Conservation (phyloP, 1,140 invertebrate species). For the Drosophila grimshawi region DNA sequence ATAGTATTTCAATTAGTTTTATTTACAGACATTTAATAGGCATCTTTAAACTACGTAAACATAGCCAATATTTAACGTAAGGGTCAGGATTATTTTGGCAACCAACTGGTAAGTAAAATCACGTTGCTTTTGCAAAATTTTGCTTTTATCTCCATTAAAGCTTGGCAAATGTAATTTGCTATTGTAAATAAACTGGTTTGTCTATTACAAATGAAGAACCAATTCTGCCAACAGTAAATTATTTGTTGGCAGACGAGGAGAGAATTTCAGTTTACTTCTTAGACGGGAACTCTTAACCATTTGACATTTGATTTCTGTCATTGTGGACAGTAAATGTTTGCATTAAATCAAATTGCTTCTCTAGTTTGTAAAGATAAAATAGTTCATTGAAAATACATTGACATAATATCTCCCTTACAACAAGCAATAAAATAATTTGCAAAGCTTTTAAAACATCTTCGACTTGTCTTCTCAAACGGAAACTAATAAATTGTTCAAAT, state of each 20-base stretch:
- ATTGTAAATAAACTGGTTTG: neutral
- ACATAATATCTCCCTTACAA: no score
- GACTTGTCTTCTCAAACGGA: no score
- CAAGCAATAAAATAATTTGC: no score
- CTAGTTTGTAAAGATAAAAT: no score
- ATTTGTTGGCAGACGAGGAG: neutral
- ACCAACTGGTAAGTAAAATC: slow-evolving; percentile 5
- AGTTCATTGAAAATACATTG: no score
- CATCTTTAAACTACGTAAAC: neutral
- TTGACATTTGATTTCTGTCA: neutral
- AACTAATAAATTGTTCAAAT: no score
- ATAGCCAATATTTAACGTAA: neutral
- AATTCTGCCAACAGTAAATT: neutral
- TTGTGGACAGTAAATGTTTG: neutral
- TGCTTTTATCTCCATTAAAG: slow-evolving; percentile 13
- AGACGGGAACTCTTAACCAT: no score
- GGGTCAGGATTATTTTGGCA: slow-evolving; percentile 9
- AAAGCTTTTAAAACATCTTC: no score
- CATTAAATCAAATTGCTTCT: no score
- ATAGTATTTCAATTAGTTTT: no score
- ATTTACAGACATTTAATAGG: neutral
- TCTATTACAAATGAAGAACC: neutral
- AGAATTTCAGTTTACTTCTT: neutral
- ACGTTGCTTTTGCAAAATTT: slow-evolving; percentile 4
- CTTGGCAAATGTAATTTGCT: neutral